Conservation (phyloP, 2,888 invertebrate species). For the Prionchulus punctatus region DNA sequence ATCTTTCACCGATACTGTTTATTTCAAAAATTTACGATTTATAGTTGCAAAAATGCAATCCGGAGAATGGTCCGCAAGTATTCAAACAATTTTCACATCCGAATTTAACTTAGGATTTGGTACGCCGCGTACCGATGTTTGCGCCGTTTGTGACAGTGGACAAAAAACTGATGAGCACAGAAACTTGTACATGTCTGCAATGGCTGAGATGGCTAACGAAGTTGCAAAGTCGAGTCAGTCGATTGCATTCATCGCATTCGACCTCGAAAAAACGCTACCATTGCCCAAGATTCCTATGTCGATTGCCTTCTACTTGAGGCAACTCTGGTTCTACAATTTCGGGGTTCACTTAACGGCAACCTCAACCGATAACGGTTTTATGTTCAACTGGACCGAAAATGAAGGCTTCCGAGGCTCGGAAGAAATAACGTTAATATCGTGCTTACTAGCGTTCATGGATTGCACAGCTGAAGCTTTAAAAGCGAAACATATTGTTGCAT, state of each 20-base stretch:
- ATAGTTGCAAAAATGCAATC: background rate
- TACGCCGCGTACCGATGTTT: background rate
- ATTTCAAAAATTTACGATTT: background rate
- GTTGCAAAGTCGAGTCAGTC: background rate
- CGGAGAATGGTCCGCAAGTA: background rate
- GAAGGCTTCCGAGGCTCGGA: background rate
- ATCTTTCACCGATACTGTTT: background rate
- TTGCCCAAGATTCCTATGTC: background rate
- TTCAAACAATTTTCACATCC: background rate
- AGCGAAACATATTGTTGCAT: background rate
- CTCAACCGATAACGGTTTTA: background rate
- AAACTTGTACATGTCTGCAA: background rate
- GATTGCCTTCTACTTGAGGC: conserved; percentile 1
- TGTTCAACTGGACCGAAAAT: background rate
- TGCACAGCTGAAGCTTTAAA: background rate
- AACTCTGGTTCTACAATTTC: conserved; percentile 1
- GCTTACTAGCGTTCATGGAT: background rate
- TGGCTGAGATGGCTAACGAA: background rate
- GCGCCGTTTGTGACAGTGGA: background rate
- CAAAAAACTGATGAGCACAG: background rate
- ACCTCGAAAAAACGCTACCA: conserved; percentile 2
- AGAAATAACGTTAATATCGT: too few species aligned
- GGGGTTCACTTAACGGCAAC: background rate
- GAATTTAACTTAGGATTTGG: background rate
- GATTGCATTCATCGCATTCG: background rate